Evolutionary conservation across 2,888 invertebrate species (phyloP).

Genomic region (Polyommatus iphigenia): DNA sequence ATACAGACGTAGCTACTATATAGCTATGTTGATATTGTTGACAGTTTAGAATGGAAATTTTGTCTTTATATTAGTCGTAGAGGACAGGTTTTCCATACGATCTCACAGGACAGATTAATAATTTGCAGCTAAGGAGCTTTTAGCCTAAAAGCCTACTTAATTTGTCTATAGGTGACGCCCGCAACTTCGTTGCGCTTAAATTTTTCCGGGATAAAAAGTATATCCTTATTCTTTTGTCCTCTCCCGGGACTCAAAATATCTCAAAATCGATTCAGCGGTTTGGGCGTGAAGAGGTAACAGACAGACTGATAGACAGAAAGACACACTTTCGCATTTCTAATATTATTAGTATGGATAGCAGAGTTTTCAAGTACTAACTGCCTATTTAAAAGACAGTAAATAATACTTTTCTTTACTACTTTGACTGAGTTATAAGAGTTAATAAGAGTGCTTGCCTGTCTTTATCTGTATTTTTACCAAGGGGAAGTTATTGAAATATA

Average conservation of each 20-base stretch:
- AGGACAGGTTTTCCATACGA: not conserved
- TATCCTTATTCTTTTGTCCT: too few species aligned
- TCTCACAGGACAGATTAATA: not conserved
- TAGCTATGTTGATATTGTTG: not conserved
- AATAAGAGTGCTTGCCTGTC: not conserved
- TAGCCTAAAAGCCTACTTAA: too few species aligned
- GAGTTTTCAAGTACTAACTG: not conserved
- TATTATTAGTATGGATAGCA: not conserved
- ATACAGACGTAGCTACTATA: too few species aligned
- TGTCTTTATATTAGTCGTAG: not conserved
- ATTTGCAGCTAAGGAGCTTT: not conserved
- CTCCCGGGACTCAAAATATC: too few species aligned
- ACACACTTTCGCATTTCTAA: too few species aligned
- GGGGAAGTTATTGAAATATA: not conserved
- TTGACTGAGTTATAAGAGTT: not conserved
- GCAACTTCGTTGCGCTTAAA: too few species aligned
- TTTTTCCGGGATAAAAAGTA: too few species aligned
- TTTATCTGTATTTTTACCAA: not conserved
- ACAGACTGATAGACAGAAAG: too few species aligned
- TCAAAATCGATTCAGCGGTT: too few species aligned
- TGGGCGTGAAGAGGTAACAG: too few species aligned
- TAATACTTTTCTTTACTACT: not conserved
- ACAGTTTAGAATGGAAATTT: conserved; percentile 7
- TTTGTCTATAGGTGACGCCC: too few species aligned
- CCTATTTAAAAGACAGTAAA: not conserved